Conservation (phyloP, 1,140 invertebrate species). For the Danaus melanippus region DNA sequence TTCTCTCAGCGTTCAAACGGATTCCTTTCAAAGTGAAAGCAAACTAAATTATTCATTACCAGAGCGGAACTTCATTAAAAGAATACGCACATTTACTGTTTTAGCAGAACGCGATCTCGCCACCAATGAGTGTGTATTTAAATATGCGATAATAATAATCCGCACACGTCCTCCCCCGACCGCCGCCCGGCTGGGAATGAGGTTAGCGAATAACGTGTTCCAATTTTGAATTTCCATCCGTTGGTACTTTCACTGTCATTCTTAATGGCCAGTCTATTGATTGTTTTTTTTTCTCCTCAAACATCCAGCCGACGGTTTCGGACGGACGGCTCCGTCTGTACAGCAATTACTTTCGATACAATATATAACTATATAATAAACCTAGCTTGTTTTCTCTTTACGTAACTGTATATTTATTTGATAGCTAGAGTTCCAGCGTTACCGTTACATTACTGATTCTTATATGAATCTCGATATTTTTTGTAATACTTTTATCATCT, state of each 20-base stretch:
- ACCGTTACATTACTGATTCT: slow-evolving; percentile 3
- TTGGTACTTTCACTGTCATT: slow-evolving; percentile 51
- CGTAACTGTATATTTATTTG: slow-evolving; percentile 14
- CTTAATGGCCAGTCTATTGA: too few relatives aligned
- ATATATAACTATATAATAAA: slow-evolving; percentile 5
- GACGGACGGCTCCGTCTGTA: too few relatives aligned
- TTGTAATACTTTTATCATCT: too few relatives aligned
- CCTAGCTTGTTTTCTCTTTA: slow-evolving; percentile 17
- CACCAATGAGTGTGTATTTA: too few relatives aligned
- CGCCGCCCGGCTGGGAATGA: slow-evolving; percentile 43
- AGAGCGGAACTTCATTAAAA: slow-evolving; percentile 41
- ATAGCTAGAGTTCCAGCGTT: slow-evolving; percentile 6
- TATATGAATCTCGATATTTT: not conserved
- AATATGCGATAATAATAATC: slow-evolving; percentile 7
- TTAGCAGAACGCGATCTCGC: too few relatives aligned
- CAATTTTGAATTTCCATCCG: slow-evolving; percentile 63
- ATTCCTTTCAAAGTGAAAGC: slow-evolving; percentile 52
- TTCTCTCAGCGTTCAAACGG: slow-evolving; percentile 32
- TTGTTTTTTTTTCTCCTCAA: slow-evolving; percentile 25
- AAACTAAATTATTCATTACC: slow-evolving; percentile 43
- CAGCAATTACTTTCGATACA: too few relatives aligned
- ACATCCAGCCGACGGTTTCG: not conserved
- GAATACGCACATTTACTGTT: slow-evolving; percentile 29
- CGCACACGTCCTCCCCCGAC: slow-evolving; percentile 17
- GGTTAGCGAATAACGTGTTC: slow-evolving; percentile 41